A percentile compares a stretch with the other conserved stretches of the same genome.
Conservation (phyloP, 1,140 invertebrate species). For the Megalopta genalis region DNA sequence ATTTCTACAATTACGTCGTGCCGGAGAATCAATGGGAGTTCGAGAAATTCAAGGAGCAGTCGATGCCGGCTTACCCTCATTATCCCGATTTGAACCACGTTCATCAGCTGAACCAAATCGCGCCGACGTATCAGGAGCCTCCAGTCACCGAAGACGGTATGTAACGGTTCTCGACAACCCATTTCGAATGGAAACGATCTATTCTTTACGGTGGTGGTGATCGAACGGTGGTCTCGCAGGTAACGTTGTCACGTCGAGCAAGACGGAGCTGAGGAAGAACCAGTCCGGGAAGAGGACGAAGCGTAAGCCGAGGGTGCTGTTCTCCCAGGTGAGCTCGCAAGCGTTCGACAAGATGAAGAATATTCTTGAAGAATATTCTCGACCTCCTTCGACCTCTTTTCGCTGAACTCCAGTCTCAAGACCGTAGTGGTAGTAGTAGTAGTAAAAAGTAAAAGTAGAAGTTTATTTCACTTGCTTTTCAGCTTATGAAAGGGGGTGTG, state of each 20-base stretch:
- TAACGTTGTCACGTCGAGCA: constrained; percentile 83
- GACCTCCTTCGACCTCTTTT: too few relatives aligned
- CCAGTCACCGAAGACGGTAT: constrained; percentile 73
- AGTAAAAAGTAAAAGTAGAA: too few relatives aligned
- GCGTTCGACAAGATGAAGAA: too few relatives aligned
- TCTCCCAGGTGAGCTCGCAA: constrained; percentile 86
- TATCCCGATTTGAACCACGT: constrained; percentile 74
- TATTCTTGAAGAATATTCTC: too few relatives aligned
- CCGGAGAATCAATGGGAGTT: constrained; percentile 74
- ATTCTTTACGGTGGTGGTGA: background rate
- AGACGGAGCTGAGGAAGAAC: constrained; percentile 85
- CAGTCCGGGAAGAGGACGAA: constrained; percentile 86
- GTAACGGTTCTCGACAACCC: constrained; percentile 1
- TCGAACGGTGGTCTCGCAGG: constrained; percentile 59
- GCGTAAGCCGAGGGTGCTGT: constrained; percentile 95
- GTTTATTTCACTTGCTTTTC: too few relatives aligned
- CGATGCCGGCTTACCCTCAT: constrained; percentile 64
- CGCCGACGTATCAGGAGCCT: constrained; percentile 71
- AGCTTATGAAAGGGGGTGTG: too few relatives aligned
- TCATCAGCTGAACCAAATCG: constrained; percentile 73
- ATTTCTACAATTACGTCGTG: constrained; percentile 73
- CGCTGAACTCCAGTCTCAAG: too few relatives aligned
- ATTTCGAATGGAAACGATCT: background rate
- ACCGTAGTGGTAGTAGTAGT: too few relatives aligned
- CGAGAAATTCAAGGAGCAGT: constrained; percentile 76